Evolutionary conservation across 2,797 vertebrate genomes (phyloP), one percentile per base, ranked within the genome.

Genomic region (Philypnodon macrostomus): DNA sequence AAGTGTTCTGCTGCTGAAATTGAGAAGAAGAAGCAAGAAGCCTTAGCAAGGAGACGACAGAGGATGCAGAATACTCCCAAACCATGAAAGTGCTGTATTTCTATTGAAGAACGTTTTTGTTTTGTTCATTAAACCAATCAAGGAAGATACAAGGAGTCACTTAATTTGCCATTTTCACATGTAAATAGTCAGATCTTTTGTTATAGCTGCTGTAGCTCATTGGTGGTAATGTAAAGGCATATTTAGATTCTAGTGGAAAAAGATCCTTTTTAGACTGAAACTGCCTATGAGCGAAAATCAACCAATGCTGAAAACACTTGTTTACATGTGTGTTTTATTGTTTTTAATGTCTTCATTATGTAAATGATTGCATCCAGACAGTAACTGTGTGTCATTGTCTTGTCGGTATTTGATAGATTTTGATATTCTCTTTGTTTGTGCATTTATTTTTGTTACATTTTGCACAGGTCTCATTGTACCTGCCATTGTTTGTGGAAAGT

Each of bases 21-120:
- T 49, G 93, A 94, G 79, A 90, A 76, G 49, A 98, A 98, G 79
- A 96, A 93, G 46, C 93, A 94, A 72, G 94, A 94, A 66, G 96
- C 95, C 0, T 73, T 96, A 67, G 89, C 93, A 47, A 87, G 94
- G 75, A 93, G 93, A 64, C 88, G 89, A 38, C 87, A 75, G 49
- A 90, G 89, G 54, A 79, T 90, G 53, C 90, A 89, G 55, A 77
- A 85, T 1, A 16, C 53, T 21, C 49, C 80, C 8, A 86, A 88
- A 75, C 84, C 83, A 14, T 58, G 75, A 49, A 53, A 24, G 37
- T 35, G 29, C 45, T 27, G 19, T 12, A 0, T 40, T 33, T 35
- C 29, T 14, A 53, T 35, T 19, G 38, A 15, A 37, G 12, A 15
- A 26, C 27, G 8, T 15, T 58, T 26, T 15, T 54, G 19, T 1